A percentile compares a stretch with the other conserved stretches of the same genome.
phyloP scores from a whole-genome alignment of 2,797 vertebrate genomes.

The Neostethus bicornis region DNA sequence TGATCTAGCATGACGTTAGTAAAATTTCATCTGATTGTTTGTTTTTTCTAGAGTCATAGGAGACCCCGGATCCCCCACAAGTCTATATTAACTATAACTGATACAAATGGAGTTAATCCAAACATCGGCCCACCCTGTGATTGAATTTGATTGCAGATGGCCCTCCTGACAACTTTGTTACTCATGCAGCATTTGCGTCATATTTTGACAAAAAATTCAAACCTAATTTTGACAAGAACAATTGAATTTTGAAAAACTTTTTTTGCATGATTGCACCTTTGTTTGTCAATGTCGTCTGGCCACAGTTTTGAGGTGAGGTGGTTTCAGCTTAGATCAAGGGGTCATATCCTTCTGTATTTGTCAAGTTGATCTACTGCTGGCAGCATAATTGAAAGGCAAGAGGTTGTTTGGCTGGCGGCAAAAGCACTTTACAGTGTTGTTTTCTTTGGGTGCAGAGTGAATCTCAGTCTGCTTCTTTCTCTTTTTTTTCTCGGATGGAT shows the following conservation, averaged over 20 bases:
- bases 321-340: conserved; percentile 73
- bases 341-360: conserved; percentile 79
- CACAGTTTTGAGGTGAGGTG: conserved; percentile 58
- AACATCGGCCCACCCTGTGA: conserved; percentile 83
- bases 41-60: conserved; percentile 35
- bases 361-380: conserved; percentile 77
- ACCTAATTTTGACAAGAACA: conserved; percentile 27
- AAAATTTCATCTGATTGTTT: conserved; percentile 33
- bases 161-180: conserved; percentile 64
- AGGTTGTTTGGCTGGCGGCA: conserved; percentile 64
- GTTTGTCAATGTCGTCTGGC: conserved; percentile 53
- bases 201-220: conserved; percentile 33
- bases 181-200: conserved; percentile 34
- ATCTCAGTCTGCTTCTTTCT: conserved; percentile 76
- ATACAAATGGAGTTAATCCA: conserved; percentile 78
- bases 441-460: conserved; percentile 74
- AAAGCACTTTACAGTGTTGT: conserved; percentile 71
- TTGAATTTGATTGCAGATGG: conserved; percentile 80
- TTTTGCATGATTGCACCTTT: conserved; percentile 32
- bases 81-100: conserved; percentile 75
- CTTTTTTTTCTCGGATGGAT: conserved; percentile 81
- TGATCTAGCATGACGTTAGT: conserved; percentile 10
- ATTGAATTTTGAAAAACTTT: conserved; percentile 27
- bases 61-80: conserved; percentile 55
- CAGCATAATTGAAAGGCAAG: conserved; percentile 75